Evolutionary conservation across 2,797 vertebrate genomes (phyloP).

Genomic region (Oryzias dopingdopingensis): DNA sequence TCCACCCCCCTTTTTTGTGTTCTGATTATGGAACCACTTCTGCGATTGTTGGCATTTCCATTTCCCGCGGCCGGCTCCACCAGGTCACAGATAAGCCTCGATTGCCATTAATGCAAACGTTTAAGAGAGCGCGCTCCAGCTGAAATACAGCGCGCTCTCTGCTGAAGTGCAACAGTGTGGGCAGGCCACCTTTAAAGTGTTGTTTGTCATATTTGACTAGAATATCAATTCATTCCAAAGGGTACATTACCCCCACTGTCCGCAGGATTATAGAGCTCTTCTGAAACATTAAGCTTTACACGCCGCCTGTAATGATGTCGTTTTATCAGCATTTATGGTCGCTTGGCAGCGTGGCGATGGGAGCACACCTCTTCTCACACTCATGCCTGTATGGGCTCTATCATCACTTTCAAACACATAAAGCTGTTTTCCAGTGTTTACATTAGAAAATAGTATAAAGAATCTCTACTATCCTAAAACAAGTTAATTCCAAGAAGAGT

Average conservation of each 20-base stretch:
- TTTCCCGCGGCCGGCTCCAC: constrained; percentile 20
- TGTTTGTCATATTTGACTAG: constrained; percentile 67
- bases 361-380: constrained; percentile 26
- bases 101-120: constrained; percentile 63
- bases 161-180: constrained; percentile 58
- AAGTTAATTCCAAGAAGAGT: too few species aligned
- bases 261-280: constrained; percentile 47
- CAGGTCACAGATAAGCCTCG: constrained; percentile 51
- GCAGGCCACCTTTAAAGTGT: constrained; percentile 56
- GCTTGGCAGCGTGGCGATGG: constrained; percentile 12
- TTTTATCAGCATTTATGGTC: constrained; percentile 57
- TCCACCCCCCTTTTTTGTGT: not conserved
- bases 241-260: constrained; percentile 17
- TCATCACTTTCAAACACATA: too few species aligned
- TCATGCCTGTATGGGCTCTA: constrained; percentile 1
- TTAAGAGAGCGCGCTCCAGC: constrained; percentile 51
- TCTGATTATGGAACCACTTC: constrained; percentile 46
- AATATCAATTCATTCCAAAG: constrained; percentile 60
- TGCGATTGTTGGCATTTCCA: constrained; percentile 38
- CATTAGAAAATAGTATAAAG: too few species aligned
- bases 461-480: too few species aligned
- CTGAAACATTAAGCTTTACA: constrained; percentile 62
- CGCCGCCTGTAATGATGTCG: constrained; percentile 40
- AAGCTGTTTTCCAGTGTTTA: too few species aligned
- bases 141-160: constrained; percentile 53